Evolutionary conservation across 1,140 invertebrate species (phyloP).

Genomic region (Aphelinus atriplicis): DNA sequence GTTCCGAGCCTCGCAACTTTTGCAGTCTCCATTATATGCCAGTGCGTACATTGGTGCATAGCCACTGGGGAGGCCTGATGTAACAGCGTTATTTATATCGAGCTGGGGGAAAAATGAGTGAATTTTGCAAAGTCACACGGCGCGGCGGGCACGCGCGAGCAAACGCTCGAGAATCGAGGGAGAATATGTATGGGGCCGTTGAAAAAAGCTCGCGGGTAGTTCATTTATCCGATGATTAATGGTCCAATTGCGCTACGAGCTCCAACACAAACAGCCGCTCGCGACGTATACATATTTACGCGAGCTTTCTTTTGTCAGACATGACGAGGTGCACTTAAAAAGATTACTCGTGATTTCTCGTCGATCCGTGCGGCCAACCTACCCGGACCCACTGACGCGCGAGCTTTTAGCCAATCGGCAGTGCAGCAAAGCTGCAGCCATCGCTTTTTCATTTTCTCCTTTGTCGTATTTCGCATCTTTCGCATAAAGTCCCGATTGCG

Average conservation of each 20-base stretch:
- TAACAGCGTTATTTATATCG: conserved; percentile 15
- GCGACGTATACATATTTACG: conserved; percentile 38
- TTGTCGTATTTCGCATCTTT: no score
- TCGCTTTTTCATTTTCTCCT: no score
- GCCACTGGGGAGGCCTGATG: neutral
- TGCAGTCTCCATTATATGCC: no score
- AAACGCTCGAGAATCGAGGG: neutral
- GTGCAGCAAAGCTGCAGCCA: no score
- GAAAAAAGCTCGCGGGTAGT: neutral
- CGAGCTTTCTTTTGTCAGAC: conserved; percentile 42
- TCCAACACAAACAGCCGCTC: neutral
- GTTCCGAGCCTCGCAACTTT: no score
- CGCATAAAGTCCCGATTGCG: no score
- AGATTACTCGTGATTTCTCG: conserved; percentile 50
- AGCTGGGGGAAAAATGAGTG: conserved; percentile 14
- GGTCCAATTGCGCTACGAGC: conserved; percentile 34
- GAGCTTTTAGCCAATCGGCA: no score
- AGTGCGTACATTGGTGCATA: no score
- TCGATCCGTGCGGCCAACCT: conserved; percentile 23
- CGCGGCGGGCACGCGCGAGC: neutral
- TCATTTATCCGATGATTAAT: conserved; percentile 45
- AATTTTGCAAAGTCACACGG: conserved; percentile 25
- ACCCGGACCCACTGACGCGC: no score
- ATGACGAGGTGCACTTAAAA: conserved; percentile 50
- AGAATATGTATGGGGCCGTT: neutral